These are phyloP conservation scores for Acanthosepion pharaonis DNA, from an alignment of 2,888 invertebrate genomes.

Conservation along the genomic window DNA sequence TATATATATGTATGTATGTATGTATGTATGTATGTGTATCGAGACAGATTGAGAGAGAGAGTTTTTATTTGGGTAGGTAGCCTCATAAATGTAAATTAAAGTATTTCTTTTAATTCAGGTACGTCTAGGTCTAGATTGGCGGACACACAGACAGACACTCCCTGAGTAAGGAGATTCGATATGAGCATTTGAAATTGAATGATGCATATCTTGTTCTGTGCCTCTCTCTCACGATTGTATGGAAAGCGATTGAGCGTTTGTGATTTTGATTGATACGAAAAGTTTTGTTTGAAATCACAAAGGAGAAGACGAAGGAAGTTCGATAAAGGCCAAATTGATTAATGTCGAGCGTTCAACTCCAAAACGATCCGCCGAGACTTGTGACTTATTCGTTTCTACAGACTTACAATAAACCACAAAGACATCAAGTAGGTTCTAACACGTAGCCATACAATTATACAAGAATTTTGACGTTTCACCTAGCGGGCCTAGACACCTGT, in stretches of 20 bases:
- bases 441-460: background rate
- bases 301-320: background rate
- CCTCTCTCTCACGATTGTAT: background rate
- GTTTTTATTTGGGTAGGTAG: too few species aligned
- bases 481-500: too few species aligned
- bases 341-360: background rate
- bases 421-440: background rate
- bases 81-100: too few species aligned
- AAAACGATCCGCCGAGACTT: background rate
- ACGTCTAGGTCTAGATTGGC: too few species aligned
- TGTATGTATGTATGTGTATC: too few species aligned
- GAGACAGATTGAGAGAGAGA: too few species aligned
- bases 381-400: background rate
- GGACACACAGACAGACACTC: too few species aligned
- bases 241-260: background rate
- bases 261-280: background rate
- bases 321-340: background rate
- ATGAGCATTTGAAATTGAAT: too few species aligned
- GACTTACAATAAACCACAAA: background rate
- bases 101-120: too few species aligned
- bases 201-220: background rate
- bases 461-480: background rate
- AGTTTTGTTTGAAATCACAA: background rate
- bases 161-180: too few species aligned
- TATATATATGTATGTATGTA: too few species aligned